These are phyloP conservation scores for Phyllotreta cruciferae DNA, from an alignment of 2,888 invertebrate species.

Conservation along the genomic window DNA sequence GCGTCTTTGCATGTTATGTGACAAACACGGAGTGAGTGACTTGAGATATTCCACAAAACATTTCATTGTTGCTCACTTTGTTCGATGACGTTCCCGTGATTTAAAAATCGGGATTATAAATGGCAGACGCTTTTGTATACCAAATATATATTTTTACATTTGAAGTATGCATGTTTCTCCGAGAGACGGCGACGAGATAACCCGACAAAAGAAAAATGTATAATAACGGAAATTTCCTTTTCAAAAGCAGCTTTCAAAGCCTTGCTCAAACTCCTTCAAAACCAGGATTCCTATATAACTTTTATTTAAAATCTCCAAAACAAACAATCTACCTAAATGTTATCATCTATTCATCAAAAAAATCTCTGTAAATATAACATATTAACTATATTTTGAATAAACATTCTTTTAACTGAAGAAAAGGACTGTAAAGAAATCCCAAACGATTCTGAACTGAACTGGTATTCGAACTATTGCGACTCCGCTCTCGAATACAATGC, in stretches of 20 bases:
- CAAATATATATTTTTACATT: conserved; percentile 58
- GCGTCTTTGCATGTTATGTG: conserved; percentile 61
- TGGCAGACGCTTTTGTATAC: conserved; percentile 56
- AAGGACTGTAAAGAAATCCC: too few relatives aligned
- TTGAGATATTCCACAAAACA: conserved; percentile 60
- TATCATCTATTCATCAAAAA: too few relatives aligned
- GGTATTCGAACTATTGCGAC: too few relatives aligned
- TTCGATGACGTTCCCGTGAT: conserved; percentile 57
- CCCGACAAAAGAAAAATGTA: conserved; percentile 28
- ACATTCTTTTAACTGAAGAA: too few relatives aligned
- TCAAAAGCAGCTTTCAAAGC: conserved; percentile 11
- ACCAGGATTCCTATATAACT: too few relatives aligned
- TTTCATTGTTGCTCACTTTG: conserved; percentile 61
- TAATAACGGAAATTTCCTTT: conserved; percentile 22
- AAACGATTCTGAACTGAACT: too few relatives aligned
- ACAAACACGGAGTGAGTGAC: conserved; percentile 61
- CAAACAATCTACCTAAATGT: too few relatives aligned
- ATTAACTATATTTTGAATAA: too few relatives aligned
- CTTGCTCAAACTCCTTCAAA: too few relatives aligned
- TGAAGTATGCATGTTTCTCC: conserved; percentile 58
- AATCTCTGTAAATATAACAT: too few relatives aligned
- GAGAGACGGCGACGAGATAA: conserved; percentile 24
- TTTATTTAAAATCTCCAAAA: background rate
- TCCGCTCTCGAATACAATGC: too few relatives aligned
- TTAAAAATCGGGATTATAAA: conserved; percentile 59